Evolutionary conservation across 2,888 invertebrate species (phyloP).

Genomic region (Encarsia formosa): DNA sequence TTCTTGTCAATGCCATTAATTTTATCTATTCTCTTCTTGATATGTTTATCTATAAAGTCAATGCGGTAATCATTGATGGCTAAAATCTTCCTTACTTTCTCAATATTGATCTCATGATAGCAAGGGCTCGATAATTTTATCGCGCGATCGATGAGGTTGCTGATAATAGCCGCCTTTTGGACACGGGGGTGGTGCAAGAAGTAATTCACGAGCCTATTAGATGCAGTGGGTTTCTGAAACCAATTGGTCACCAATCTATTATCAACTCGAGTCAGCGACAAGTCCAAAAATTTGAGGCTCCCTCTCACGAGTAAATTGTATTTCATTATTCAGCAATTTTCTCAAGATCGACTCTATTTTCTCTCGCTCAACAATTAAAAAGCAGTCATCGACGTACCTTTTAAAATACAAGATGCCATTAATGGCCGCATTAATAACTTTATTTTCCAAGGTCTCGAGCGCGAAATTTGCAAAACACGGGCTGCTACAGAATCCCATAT

Average conservation of each 20-base stretch:
- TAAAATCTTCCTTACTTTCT: background rate
- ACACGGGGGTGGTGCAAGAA: background rate
- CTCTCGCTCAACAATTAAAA: no score
- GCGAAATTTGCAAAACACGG: no score
- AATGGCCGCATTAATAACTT: no score
- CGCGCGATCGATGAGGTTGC: background rate
- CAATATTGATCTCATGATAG: background rate
- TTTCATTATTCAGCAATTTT: no score
- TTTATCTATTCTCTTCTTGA: background rate
- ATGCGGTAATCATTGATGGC: background rate
- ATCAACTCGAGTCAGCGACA: no score
- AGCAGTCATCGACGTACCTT: no score
- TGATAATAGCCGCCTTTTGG: background rate
- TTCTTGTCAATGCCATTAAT: background rate
- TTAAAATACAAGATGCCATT: no score
- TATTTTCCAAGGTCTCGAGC: no score
- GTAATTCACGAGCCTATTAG: background rate
- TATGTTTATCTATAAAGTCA: background rate
- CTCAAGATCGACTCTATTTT: no score
- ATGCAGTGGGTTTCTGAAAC: background rate
- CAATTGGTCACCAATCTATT: background rate
- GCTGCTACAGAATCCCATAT: no score
- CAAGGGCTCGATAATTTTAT: background rate
- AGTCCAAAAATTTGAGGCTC: no score
- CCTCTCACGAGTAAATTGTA: no score